These are phyloP conservation scores for Serilophus lunatus DNA, from an alignment of 2,113 vertebrate genomes.

Conservation along the genomic window DNA sequence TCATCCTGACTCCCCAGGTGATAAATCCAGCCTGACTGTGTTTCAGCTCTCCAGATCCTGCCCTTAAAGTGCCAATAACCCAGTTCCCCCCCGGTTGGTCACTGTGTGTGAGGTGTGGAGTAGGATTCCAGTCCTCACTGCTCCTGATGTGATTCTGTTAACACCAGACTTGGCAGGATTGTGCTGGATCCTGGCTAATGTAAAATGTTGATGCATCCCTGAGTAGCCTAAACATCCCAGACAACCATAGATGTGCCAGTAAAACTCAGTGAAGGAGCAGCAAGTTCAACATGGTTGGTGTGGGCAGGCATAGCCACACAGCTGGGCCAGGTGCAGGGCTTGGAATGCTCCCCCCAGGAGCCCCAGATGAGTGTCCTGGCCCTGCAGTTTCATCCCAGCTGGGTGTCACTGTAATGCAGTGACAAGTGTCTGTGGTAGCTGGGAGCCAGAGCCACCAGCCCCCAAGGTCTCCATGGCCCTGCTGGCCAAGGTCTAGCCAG, in stretches of 20 bases:
- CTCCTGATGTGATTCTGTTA: neutral
- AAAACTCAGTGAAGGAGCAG: fast-evolving
- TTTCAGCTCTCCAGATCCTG: neutral
- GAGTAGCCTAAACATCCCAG: neutral
- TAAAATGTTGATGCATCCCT: neutral
- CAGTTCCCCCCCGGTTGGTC: too few relatives aligned
- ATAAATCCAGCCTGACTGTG: neutral
- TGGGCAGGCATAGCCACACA: neutral
- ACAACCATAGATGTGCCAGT: neutral
- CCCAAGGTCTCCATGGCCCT: neutral
- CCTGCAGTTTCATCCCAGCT: neutral
- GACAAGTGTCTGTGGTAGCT: neutral
- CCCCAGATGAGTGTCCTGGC: neutral
- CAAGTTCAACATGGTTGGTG: fast-evolving
- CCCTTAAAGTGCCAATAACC: neutral
- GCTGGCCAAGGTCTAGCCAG: neutral
- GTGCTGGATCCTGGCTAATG: neutral
- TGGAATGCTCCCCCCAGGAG: neutral
- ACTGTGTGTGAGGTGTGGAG: fast-evolving
- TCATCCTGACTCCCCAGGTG: neutral
- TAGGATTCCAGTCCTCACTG: neutral
- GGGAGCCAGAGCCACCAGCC: neutral
- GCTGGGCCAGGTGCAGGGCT: neutral
- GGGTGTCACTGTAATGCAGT: too few relatives aligned
- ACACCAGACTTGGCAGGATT: neutral